Conservation (phyloP, 2,113 vertebrate species). For the Sceloporus undulatus region DNA sequence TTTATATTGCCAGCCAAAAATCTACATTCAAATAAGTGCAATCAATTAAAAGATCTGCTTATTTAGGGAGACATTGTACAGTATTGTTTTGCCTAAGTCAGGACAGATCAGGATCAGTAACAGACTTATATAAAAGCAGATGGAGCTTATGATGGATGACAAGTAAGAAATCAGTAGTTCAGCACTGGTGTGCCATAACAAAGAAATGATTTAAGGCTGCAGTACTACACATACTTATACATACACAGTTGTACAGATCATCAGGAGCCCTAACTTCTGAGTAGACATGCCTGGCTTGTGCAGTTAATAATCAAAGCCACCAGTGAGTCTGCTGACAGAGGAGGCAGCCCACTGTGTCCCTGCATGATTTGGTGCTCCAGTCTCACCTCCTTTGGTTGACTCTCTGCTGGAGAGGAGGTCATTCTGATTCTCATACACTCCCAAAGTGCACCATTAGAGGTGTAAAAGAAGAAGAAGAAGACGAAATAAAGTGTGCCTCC, state of each 20-base stretch:
- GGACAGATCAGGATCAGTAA: background rate
- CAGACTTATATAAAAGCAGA: background rate
- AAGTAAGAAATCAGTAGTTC: background rate
- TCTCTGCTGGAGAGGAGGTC: background rate
- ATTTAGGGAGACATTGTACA: constrained; percentile 13
- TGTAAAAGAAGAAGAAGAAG: background rate
- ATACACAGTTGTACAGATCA: background rate
- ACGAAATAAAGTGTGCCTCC: no score
- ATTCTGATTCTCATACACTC: background rate
- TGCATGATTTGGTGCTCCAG: background rate
- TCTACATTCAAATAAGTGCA: background rate
- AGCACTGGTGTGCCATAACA: background rate
- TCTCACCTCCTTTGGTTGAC: background rate
- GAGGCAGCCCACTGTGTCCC: background rate
- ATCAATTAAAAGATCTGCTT: constrained; percentile 30
- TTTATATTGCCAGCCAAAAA: background rate
- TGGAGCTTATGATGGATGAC: rapidly evolving
- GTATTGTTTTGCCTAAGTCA: constrained; percentile 41
- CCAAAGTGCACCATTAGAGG: background rate
- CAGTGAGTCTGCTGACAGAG: background rate
- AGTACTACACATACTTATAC: background rate
- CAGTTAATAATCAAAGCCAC: background rate
- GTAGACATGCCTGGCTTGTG: background rate
- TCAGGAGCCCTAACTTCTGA: background rate
- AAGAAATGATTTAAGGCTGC: background rate